Base-by-base conservation (phyloP, 2,888 invertebrate species). In the Drosophila multiciliata region DNA sequence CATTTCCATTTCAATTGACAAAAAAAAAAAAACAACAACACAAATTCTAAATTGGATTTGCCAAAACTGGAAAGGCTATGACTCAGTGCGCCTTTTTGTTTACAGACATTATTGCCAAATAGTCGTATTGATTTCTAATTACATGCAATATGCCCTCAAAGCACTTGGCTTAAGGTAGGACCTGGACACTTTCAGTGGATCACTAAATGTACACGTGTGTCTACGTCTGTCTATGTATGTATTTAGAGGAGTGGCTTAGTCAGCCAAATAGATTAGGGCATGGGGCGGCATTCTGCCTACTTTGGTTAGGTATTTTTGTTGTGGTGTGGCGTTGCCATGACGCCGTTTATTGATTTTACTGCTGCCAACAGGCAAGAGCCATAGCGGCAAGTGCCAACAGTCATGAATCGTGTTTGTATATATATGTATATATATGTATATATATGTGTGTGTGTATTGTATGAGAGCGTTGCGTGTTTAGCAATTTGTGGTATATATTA, bases 401-500 rank as follows among this genome's bases (percentile, higher is more conserved):
- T 83, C 88, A 84, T 84, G 88, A 84, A 84, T 84, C 86, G 88
- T 84, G 83, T 70, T 63, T 52, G 53, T 67, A 29, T 64, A 42
- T 61, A n/a, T 45, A 20, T 20, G 3, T 20, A 15, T 45, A 15
- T 45, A n/a, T 17, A 17, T 38, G 17, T 17, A 7, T 36, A 20
- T 20, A 23, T 45, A 15, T 45, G 45, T 40, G 58, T 48, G 48
- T 49, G 42, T 36, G 48, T 58, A 42, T 42, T 49, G 35, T 49
- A 35, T 59, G 53, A 42, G 42, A 54, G 74, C 72, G 74, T 85
- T 83, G 83, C 83, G 83, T 83, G 88, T 76, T 88, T 78, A 85
- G 88, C 88, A 84, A 84, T 84, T 84, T 84, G 88, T 73, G 83
- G 83, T 76, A 26, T 88, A 87, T 84, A 84, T 85, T 86, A 84